These are phyloP conservation scores for Phytoseiulus persimilis DNA, from an alignment of 2,888 invertebrate genomes.

Conservation along the genomic window DNA sequence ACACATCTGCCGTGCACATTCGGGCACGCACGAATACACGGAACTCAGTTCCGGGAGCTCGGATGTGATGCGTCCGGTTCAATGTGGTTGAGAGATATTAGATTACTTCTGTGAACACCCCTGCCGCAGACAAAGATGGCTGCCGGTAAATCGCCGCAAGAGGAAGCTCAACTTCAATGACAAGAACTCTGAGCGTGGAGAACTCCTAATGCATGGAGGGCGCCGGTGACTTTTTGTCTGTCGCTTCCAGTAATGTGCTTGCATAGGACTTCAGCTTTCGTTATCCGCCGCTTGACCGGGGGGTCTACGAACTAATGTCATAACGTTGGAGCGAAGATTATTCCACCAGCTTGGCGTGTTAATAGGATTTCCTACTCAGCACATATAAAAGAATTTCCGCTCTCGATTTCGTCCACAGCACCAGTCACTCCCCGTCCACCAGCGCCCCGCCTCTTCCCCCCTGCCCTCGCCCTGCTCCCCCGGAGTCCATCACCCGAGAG, in stretches of 20 bases:
- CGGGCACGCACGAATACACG: not conserved
- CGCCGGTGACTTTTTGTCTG: not conserved
- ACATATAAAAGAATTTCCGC: not conserved
- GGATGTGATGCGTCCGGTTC: not conserved
- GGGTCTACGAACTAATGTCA: not conserved
- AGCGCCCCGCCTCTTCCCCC: too few species aligned
- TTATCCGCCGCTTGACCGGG: not conserved
- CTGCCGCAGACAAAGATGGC: not conserved
- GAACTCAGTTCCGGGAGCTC: not conserved
- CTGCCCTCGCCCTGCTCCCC: not conserved
- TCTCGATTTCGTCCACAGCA: not conserved
- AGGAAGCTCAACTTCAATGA: not conserved
- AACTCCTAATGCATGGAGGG: not conserved
- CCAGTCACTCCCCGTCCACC: not conserved
- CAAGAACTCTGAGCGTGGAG: not conserved
- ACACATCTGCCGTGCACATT: not conserved
- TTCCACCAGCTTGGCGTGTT: not conserved
- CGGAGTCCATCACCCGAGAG: not conserved
- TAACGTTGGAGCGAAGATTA: not conserved
- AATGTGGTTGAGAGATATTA: too few species aligned
- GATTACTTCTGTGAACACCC: not conserved
- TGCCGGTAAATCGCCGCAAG: not conserved
- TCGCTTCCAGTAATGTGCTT: not conserved
- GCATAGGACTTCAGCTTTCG: not conserved
- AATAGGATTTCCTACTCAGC: constrained; percentile 5